Evolutionary conservation across 1,140 invertebrate species (phyloP), one percentile per base, ranked within the genome.

Genomic region (Drosophila aff.): DNA sequence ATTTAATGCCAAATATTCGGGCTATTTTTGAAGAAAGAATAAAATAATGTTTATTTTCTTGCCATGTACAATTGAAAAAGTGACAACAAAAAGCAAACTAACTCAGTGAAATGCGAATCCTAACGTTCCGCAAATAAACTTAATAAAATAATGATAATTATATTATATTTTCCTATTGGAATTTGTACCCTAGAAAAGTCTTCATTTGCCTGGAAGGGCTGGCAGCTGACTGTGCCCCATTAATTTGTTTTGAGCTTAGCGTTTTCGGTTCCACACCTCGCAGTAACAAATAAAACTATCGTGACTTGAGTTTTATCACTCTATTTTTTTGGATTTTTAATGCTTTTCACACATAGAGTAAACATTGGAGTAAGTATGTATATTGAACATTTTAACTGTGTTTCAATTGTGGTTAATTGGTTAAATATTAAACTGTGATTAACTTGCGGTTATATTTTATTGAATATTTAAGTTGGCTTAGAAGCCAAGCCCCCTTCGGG

Each of bases 331-430:
- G 0, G 16, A 55, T 84, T 83, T 85, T 81, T 61, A 79, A 85
- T 77, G 72, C 64, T 79, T 75, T 72, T 86, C 65, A 85, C 69
- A 61, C 60, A 82, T 79, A 57, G 76, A 82, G 61, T 82, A 82
- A 72, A 86, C 81, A 82, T 80, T 69, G 68, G 75, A 43, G 18
- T 82, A 81, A 57, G 33, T 74, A 66, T 58, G 26, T 74, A 44
- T 63, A 36, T 76, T 59, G 44, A 49, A 66, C 49, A 74, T 67
- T 59, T 47, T 60, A 40, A 21, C 72, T 76, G 47, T 84, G 53
- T 41, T 75, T 76, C 28, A 75, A 44, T 64, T 71, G 50, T 64
- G 55, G 18, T 65, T 81, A 81, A 38, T 43, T 23, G 21, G 6
- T 53, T 72, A 15, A 41, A 47, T 65, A 66, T 66, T 76, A 21